Evolutionary conservation across 1,140 invertebrate species (phyloP).

Genomic region (Sinonovacula constricta): DNA sequence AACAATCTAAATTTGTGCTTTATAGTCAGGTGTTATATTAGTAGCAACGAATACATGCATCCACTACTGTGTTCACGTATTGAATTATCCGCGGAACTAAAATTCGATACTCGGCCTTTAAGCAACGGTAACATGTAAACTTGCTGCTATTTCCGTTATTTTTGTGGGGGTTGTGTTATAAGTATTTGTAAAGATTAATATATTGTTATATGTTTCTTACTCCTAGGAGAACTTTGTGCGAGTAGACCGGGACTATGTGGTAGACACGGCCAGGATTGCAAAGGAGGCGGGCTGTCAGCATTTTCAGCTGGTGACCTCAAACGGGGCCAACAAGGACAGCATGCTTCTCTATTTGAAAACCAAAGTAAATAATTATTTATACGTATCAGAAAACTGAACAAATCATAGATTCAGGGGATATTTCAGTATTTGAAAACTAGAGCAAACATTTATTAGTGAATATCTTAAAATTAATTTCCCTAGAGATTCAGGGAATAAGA

Average conservation of each 20-base stretch:
- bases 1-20: too few species aligned
- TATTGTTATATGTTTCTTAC: not conserved
- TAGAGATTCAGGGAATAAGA: not conserved
- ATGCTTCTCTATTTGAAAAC: constrained; percentile 75
- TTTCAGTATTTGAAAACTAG: too few species aligned
- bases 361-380: constrained; percentile 68
- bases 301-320: constrained; percentile 79
- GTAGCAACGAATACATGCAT: too few species aligned
- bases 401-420: not conserved
- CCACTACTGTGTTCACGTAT: too few species aligned
- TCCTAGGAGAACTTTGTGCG: constrained; percentile 79
- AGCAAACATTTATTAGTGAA: too few species aligned
- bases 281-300: constrained; percentile 79
- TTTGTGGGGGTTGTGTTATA: too few species aligned
- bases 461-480: not conserved
- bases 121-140: too few species aligned
- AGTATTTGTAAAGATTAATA: too few species aligned
- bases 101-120: too few species aligned
- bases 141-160: too few species aligned
- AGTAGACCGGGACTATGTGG: constrained; percentile 82
- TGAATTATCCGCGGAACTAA: too few species aligned
- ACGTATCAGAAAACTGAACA: not conserved
- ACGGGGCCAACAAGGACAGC: constrained; percentile 77
- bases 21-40: too few species aligned
- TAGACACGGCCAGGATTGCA: constrained; percentile 79